Evolutionary conservation across 2,113 vertebrate species (phyloP).

Genomic region (Cyanoramphus novaezelandiae): DNA sequence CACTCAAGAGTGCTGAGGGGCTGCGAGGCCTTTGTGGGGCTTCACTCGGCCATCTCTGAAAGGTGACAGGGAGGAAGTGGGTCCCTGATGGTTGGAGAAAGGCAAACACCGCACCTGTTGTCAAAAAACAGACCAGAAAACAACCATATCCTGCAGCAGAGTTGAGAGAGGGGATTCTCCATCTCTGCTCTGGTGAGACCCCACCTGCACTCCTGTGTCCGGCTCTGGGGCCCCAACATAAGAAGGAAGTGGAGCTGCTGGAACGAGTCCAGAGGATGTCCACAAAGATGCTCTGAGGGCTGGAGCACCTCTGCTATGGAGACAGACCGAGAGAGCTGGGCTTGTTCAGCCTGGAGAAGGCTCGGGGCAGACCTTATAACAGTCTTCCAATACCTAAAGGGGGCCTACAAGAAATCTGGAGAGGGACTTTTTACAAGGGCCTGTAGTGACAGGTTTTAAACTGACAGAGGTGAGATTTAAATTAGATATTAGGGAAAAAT

Average conservation of each 20-base stretch:
- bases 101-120: background rate
- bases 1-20: background rate
- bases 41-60: background rate
- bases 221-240: background rate
- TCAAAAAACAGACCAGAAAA: background rate
- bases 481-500: background rate
- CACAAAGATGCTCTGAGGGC: background rate
- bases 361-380: background rate
- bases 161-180: background rate
- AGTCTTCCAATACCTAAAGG: background rate
- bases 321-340: background rate
- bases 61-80: background rate
- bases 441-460: background rate
- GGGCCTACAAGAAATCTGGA: background rate
- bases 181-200: background rate
- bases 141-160: background rate
- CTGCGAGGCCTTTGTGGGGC: background rate
- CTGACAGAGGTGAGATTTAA: background rate
- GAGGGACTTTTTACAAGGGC: background rate
- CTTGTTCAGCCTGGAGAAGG: background rate
- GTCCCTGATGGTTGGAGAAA: background rate
- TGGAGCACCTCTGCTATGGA: background rate
- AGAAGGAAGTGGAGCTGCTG: background rate
- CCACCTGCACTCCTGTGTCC: background rate
- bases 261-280: background rate